A percentile compares a stretch with the other conserved stretches of the same genome.
These are phyloP conservation scores for Enteromius thamalakanensis DNA, from an alignment of 2,797 vertebrate species.

Conservation along the genomic window DNA sequence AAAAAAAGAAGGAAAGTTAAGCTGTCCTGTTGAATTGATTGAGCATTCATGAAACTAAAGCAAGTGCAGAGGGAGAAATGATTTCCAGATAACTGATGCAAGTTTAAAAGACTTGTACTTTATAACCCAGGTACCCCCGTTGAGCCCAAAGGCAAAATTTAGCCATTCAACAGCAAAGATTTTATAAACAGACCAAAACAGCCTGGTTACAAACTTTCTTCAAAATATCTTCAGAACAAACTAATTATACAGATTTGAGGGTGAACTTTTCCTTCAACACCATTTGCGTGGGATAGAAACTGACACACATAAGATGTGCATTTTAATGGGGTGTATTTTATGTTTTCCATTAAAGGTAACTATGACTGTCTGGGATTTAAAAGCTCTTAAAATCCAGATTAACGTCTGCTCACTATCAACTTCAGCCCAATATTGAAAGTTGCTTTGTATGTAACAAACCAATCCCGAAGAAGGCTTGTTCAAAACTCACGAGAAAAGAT, in stretches of 20 bases:
- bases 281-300: neutral
- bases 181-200: slow-evolving; percentile 57
- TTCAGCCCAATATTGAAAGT: slow-evolving; percentile 69
- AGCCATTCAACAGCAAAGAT: slow-evolving; percentile 71
- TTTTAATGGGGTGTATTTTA: slow-evolving; percentile 49
- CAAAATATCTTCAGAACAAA: no score
- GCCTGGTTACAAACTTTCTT: no score
- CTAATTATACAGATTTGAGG: no score
- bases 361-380: slow-evolving; percentile 69
- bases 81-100: slow-evolving; percentile 82
- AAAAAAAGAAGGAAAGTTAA: slow-evolving; percentile 74
- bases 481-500: slow-evolving; percentile 71
- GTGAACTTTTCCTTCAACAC: neutral
- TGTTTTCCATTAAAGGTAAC: slow-evolving; percentile 69
- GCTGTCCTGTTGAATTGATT: slow-evolving; percentile 85
- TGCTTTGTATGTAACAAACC: slow-evolving; percentile 70
- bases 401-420: slow-evolving; percentile 60
- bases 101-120: slow-evolving; percentile 78
- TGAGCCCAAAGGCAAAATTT: slow-evolving; percentile 79
- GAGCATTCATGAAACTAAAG: slow-evolving; percentile 84
- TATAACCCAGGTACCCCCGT: slow-evolving; percentile 77
- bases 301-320: neutral
- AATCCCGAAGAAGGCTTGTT: slow-evolving; percentile 70
- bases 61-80: slow-evolving; percentile 79
- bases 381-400: slow-evolving; percentile 64